phyloP scores from a whole-genome alignment of 2,888 invertebrate genomes.

The Synergus gifuensis region DNA sequence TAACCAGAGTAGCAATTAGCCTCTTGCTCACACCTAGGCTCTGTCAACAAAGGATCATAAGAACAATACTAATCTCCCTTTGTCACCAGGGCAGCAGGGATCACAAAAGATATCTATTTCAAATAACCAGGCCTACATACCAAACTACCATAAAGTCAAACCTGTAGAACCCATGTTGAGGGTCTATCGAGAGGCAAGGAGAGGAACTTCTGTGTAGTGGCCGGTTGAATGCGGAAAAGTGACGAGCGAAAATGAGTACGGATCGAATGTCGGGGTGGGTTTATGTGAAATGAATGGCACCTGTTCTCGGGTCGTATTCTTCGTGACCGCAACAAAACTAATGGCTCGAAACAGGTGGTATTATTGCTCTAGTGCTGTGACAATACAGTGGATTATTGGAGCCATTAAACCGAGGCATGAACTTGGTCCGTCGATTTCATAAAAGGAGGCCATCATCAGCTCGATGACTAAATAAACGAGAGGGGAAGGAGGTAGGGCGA shows the following conservation, averaged over 20 bases:
- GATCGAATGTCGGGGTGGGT: slow-evolving; percentile 50
- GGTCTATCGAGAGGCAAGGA: background rate
- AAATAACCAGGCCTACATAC: background rate
- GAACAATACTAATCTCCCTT: slow-evolving; percentile 2
- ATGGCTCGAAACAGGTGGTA: slow-evolving; percentile 61
- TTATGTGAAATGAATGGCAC: slow-evolving; percentile 20
- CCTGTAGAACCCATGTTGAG: background rate
- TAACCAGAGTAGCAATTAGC: background rate
- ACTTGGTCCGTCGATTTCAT: background rate
- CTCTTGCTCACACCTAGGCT: background rate
- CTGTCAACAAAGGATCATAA: background rate
- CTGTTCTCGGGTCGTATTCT: slow-evolving; percentile 12
- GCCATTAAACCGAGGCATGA: slow-evolving; percentile 5
- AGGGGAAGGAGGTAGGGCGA: slow-evolving; percentile 45
- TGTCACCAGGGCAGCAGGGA: background rate
- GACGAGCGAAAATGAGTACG: slow-evolving; percentile 54
- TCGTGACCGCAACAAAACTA: slow-evolving; percentile 55
- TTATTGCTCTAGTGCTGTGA: slow-evolving; percentile 63
- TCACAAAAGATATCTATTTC: background rate
- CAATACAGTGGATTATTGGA: slow-evolving; percentile 37
- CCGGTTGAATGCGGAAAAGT: slow-evolving; percentile 39
- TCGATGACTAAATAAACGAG: slow-evolving; percentile 28
- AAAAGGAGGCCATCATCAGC: background rate
- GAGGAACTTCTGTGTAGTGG: background rate
- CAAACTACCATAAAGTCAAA: background rate